Evolutionary conservation across 2,888 invertebrate genomes (phyloP), one percentile per base, ranked within the genome.

Genomic region (Ormyrus nitidulus): DNA sequence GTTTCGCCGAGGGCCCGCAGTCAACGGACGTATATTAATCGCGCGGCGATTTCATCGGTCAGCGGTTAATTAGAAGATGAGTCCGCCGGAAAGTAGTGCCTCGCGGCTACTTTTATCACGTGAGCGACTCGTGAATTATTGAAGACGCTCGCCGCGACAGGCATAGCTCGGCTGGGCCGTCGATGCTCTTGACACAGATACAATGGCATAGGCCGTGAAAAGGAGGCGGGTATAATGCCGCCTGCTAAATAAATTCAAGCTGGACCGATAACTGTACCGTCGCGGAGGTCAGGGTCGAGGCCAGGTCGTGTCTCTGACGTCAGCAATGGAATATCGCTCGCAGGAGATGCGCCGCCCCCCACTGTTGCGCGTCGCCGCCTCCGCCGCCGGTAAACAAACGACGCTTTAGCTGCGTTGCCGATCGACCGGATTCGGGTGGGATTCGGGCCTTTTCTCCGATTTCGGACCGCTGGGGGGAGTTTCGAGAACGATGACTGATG

Each of bases 201-300:
- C 13, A 46, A 34, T 34, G 34, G 34, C 46, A 59, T 61, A 61
- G 53, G 34, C 19, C 49, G 46, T 19, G 7, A 53, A 62, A 53
- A 62, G 46, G 54, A 11, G 2, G 54, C 19, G 66, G 65, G 54
- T 73, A 74, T 73, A 74, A 74, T 64, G 64, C 62, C 34, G 51
- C n/a, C 59, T 49, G 61, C 54, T 82, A 77, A 82, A 79, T 79
- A 82, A 82, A 82, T 82, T 77, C 69, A 48, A 54, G 19, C 70
- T 79, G 77, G 79, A 82, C 81, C 81, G 77, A 82, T 82, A 77
- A 74, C 62, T 66, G 76, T 61, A 59, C 69, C 54, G 68, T 34
- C 58, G 44, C 13, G 48, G 73, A 79, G 81, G 79, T 79, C 81
- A 82, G 77, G 81, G 81, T 82, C 79, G 64, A 77, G 81, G 81